phyloP scores from a whole-genome alignment of 2,113 vertebrate species.

The Eudyptes chrysolophus region DNA sequence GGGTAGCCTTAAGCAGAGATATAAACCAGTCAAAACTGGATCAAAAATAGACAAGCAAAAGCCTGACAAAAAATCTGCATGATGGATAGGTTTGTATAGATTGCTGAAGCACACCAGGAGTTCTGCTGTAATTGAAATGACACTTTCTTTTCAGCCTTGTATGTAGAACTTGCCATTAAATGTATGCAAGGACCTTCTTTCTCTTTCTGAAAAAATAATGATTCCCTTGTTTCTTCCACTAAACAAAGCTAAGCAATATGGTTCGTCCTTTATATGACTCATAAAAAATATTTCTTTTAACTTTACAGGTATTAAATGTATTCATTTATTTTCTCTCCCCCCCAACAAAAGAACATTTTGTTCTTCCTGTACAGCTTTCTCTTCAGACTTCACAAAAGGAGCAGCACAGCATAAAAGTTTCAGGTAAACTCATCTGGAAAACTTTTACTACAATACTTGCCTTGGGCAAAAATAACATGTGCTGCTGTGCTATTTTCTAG shows the following conservation, averaged over 20 bases:
- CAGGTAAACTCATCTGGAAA: neutral
- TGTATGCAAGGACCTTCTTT: neutral
- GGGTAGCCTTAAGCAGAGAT: neutral
- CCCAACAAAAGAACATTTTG: fast-evolving
- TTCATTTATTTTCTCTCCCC: neutral
- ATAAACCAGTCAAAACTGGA: neutral
- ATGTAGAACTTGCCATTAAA: neutral
- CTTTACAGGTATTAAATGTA: neutral
- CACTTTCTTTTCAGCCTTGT: neutral
- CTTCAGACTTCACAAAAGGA: neutral
- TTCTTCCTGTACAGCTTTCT: neutral
- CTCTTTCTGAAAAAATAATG: neutral
- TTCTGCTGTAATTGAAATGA: neutral
- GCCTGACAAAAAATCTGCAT: neutral
- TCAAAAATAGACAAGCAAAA: neutral
- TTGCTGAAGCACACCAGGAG: neutral
- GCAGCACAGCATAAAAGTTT: neutral
- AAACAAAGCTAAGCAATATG: neutral
- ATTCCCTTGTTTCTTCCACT: neutral
- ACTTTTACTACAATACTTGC: neutral
- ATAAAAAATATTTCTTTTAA: neutral
- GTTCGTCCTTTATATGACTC: neutral
- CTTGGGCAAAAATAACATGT: neutral
- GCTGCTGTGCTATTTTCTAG: neutral
- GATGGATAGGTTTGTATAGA: neutral